These are phyloP conservation scores for Nycticryphes semicollaris DNA, from an alignment of 2,113 vertebrate genomes.

Conservation along the genomic window DNA sequence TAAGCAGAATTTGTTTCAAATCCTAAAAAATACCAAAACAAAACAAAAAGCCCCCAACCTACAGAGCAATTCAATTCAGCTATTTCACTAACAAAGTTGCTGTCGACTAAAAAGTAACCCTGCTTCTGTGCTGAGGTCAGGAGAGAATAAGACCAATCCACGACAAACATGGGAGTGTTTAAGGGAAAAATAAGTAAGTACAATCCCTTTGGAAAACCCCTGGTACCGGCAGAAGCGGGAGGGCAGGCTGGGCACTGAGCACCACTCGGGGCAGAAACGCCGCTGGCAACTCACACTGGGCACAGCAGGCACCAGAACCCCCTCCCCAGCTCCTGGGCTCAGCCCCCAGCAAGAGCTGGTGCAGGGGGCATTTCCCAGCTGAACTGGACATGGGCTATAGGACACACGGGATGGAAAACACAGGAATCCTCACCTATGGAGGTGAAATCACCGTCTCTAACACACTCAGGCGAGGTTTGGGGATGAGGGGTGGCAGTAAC, in stretches of 20 bases:
- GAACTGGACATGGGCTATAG: not conserved
- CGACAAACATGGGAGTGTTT: not conserved
- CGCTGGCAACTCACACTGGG: not conserved
- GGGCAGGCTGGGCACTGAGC: not conserved
- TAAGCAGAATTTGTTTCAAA: not conserved
- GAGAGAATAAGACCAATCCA: not conserved
- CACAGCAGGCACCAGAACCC: not conserved
- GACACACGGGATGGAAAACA: not conserved
- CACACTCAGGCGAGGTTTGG: not conserved
- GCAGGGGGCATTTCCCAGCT: accelerated
- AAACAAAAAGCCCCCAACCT: no score
- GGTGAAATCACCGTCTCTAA: not conserved
- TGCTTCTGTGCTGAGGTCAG: not conserved
- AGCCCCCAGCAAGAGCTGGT: not conserved
- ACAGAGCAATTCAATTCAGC: not conserved
- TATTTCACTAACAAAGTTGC: not conserved
- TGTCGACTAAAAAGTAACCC: not conserved
- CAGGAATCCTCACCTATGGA: not conserved
- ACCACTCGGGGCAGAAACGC: not conserved
- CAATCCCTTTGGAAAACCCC: no score
- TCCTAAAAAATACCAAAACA: not conserved
- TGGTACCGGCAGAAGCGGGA: not conserved
- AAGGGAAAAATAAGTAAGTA: not conserved
- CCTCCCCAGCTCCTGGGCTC: not conserved
- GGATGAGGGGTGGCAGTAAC: not conserved